Percentiles rank a stretch among this genome's conserved stretches.
Conservation (phyloP, 1,140 invertebrate species). For the Philotrypesis tridentata region DNA sequence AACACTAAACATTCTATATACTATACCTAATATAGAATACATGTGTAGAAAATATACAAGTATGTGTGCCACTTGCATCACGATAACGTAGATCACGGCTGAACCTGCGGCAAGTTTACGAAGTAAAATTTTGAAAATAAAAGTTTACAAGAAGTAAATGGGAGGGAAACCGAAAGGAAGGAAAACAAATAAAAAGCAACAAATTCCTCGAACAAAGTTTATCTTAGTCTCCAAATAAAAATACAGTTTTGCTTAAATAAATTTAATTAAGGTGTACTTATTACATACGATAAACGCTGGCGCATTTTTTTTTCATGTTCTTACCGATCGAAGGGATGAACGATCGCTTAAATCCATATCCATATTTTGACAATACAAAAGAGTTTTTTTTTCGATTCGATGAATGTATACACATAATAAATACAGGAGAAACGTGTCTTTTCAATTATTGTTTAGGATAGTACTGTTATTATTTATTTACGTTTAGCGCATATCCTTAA, state of each 20-base stretch:
- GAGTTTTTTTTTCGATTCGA: conserved; percentile 50
- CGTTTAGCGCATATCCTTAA: conserved; percentile 59
- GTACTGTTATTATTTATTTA: conserved; percentile 51
- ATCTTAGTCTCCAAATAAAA: conserved; percentile 51
- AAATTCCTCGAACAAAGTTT: conserved; percentile 51
- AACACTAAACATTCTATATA: too few species aligned
- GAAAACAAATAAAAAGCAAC: conserved; percentile 21
- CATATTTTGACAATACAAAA: conserved; percentile 52
- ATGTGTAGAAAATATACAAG: too few species aligned
- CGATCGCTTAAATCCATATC: conserved; percentile 48
- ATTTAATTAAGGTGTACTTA: conserved; percentile 53
- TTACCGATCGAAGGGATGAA: conserved; percentile 37
- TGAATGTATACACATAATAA: conserved; percentile 69
- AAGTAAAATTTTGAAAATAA: too few species aligned
- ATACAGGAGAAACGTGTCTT: conserved; percentile 64
- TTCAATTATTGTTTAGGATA: conserved; percentile 64
- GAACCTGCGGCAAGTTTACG: too few species aligned
- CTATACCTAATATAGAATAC: too few species aligned
- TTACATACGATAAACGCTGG: conserved; percentile 46
- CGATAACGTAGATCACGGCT: too few species aligned
- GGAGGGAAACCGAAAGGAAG: background rate
- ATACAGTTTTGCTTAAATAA: conserved; percentile 53
- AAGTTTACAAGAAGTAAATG: too few species aligned
- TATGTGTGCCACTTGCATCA: too few species aligned
- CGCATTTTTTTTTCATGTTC: conserved; percentile 39